Conservation (phyloP, 2,888 invertebrate species). For the Sympetrum striolatum region DNA sequence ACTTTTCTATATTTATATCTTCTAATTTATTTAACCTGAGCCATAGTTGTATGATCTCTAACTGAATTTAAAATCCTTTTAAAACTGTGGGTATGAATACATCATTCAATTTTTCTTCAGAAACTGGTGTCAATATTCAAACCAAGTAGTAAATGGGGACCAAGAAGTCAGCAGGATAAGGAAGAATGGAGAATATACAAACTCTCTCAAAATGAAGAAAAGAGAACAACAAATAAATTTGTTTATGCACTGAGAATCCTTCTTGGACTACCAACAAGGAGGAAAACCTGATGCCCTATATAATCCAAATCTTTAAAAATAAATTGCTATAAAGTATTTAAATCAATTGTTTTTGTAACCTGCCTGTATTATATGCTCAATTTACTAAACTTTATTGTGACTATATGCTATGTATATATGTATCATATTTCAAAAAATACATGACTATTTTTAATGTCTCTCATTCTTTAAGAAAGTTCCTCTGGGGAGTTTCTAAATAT, state of each 20-base stretch:
- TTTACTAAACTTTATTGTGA: too few relatives aligned
- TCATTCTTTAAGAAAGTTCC: too few relatives aligned
- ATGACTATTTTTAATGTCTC: not conserved
- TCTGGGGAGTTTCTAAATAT: too few relatives aligned
- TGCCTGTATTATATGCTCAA: too few relatives aligned
- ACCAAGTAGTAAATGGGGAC: constrained; percentile 58
- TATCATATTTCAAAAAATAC: not conserved
- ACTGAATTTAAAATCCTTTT: too few relatives aligned
- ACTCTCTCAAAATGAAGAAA: not conserved
- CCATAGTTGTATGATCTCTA: too few relatives aligned
- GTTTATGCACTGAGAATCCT: not conserved
- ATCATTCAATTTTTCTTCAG: constrained; percentile 50
- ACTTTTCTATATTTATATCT: too few relatives aligned
- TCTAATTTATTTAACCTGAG: too few relatives aligned
- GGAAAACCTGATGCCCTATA: not conserved
- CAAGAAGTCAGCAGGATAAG: constrained; percentile 54
- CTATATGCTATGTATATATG: not conserved
- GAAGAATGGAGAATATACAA: constrained; percentile 55
- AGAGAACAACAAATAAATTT: not conserved
- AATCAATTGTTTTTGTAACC: too few relatives aligned
- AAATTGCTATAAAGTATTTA: too few relatives aligned
- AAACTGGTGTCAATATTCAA: constrained; percentile 55
- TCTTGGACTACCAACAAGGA: not conserved
- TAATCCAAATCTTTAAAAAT: too few relatives aligned
- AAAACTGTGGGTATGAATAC: too few relatives aligned